phyloP scores from a whole-genome alignment of 2,797 vertebrate genomes.

The Novumbra hubbsi region DNA sequence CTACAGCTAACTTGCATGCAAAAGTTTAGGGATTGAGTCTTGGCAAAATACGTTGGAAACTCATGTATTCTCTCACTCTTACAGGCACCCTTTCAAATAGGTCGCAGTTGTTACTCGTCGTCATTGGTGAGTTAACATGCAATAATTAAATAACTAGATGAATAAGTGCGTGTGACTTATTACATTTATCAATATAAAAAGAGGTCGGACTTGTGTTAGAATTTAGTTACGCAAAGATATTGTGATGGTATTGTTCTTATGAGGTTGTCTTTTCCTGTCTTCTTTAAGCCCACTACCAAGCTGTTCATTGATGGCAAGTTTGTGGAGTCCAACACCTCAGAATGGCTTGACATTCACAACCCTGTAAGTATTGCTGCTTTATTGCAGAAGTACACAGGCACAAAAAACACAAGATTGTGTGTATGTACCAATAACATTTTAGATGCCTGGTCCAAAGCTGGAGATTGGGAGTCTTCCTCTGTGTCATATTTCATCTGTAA shows the following conservation, averaged over 20 bases:
- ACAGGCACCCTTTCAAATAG: conserved; percentile 70
- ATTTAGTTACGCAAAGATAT: not conserved
- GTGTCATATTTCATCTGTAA: not conserved
- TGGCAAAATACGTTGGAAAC: not conserved
- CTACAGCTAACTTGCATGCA: not conserved
- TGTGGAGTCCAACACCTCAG: conserved; percentile 89
- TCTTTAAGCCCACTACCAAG: conserved; percentile 87
- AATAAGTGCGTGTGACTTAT: not conserved
- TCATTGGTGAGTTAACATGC: conserved; percentile 71
- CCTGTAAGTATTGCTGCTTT: conserved; percentile 80
- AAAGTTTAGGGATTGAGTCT: not conserved
- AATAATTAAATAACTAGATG: not conserved
- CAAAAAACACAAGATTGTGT: not conserved
- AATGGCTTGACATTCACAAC: conserved; percentile 96
- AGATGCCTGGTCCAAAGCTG: not conserved
- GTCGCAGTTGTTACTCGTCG: conserved; percentile 69
- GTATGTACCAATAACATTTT: not conserved
- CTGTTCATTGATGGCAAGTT: conserved; percentile 98
- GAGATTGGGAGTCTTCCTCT: not conserved
- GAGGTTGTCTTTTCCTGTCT: conserved; percentile 29
- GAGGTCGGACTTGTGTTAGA: not conserved
- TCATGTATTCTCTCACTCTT: conserved; percentile 30
- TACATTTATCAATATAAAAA: no score
- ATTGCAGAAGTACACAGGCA: not conserved
- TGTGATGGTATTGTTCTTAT: not conserved